phyloP scores from a whole-genome alignment of 2,797 vertebrate genomes.

The Cossypha niveicapilla region DNA sequence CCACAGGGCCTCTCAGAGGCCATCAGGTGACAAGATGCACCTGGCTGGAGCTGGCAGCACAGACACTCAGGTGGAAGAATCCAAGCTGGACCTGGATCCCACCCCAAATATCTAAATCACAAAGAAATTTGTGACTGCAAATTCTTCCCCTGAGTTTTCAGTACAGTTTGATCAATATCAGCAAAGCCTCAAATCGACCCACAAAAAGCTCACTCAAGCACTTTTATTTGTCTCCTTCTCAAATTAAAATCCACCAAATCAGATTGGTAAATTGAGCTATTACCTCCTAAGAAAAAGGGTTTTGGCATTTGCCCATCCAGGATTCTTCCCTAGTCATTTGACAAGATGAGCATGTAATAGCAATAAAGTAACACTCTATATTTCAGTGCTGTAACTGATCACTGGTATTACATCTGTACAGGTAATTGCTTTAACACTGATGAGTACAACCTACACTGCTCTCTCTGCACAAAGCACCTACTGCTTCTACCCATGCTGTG shows the following conservation, averaged over 20 bases:
- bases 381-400: background rate
- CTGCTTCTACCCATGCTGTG: background rate
- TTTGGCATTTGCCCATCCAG: background rate
- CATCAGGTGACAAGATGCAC: background rate
- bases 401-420: background rate
- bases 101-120: background rate
- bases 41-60: background rate
- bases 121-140: background rate
- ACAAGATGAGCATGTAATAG: background rate
- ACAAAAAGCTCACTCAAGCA: background rate
- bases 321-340: background rate
- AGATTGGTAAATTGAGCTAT: background rate
- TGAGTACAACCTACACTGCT: background rate
- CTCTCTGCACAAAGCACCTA: background rate
- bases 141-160: background rate
- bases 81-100: background rate
- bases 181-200: background rate
- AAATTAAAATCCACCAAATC: background rate
- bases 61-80: background rate
- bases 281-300: background rate
- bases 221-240: background rate
- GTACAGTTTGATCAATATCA: background rate
- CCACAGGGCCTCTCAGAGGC: background rate
- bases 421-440: background rate
- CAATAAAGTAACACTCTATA: background rate